phyloP scores from a whole-genome alignment of 2,888 invertebrate species.

The Tridacna gigas region DNA sequence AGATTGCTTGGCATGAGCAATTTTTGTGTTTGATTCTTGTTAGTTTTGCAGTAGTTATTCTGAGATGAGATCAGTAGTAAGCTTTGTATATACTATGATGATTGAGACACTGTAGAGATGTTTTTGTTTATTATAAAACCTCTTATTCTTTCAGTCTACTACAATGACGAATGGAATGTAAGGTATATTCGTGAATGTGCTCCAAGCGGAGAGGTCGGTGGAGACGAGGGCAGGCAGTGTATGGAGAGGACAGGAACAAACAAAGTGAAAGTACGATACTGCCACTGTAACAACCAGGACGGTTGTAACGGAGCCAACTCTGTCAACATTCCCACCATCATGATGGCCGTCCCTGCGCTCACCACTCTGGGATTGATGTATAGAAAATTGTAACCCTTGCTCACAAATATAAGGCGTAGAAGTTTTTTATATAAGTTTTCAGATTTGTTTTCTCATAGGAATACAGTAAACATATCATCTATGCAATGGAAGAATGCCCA shows the following conservation, averaged over 20 bases:
- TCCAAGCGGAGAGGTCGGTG: constrained; percentile 81
- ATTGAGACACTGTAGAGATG: neutral
- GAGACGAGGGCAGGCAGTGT: constrained; percentile 83
- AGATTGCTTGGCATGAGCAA: too few species aligned
- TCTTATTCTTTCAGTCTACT: constrained; percentile 77
- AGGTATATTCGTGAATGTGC: constrained; percentile 85
- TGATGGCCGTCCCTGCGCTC: constrained; percentile 50
- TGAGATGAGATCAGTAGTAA: too few species aligned
- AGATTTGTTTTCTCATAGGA: too few species aligned
- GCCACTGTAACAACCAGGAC: constrained; percentile 85
- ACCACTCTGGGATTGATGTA: constrained; percentile 48
- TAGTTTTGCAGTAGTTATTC: too few species aligned
- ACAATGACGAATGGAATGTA: constrained; percentile 83
- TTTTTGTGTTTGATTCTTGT: too few species aligned
- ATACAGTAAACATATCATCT: too few species aligned
- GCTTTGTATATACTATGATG: too few species aligned
- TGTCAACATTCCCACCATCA: constrained; percentile 48
- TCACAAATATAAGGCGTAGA: neutral
- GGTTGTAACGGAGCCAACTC: constrained; percentile 81
- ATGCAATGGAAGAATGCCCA: too few species aligned
- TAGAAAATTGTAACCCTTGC: constrained; percentile 50
- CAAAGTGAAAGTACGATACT: constrained; percentile 83
- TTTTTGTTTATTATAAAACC: neutral
- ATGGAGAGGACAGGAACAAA: constrained; percentile 83
- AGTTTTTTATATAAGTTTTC: too few species aligned